Conservation (phyloP, 2,888 invertebrate species). For the Ophioninae sp. region DNA sequence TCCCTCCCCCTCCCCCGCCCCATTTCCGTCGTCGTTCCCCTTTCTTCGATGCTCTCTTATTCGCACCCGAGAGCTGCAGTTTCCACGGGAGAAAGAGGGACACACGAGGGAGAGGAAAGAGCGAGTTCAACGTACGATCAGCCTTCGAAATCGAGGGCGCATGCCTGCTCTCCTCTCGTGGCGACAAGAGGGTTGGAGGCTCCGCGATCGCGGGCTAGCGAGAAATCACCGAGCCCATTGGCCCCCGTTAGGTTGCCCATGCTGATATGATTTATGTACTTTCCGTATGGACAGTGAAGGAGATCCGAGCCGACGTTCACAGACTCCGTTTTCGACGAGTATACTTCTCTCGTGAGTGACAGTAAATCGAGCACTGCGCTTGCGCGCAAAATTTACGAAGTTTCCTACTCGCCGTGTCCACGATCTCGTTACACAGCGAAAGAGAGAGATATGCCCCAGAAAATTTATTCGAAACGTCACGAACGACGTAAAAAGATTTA, state of each 20-base stretch:
- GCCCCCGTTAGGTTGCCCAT: slow-evolving; percentile 29
- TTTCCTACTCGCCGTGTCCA: background rate
- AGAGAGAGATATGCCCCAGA: background rate
- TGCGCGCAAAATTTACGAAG: background rate
- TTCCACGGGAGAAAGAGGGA: slow-evolving; percentile 25
- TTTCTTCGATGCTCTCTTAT: slow-evolving; percentile 28
- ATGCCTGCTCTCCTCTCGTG: slow-evolving; percentile 44
- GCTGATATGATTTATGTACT: slow-evolving; percentile 18
- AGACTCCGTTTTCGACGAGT: slow-evolving; percentile 16
- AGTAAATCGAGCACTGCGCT: background rate
- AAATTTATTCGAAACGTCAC: background rate
- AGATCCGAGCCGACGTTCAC: slow-evolving; percentile 28
- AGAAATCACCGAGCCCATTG: slow-evolving; percentile 38
- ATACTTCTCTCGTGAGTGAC: background rate
- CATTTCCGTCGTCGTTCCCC: slow-evolving; percentile 7
- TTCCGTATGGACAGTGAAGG: background rate
- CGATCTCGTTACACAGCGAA: background rate
- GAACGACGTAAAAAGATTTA: background rate
- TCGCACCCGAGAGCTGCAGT: slow-evolving; percentile 5
- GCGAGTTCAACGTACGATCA: slow-evolving; percentile 58
- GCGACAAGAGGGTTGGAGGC: slow-evolving; percentile 61
- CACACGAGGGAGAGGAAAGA: slow-evolving; percentile 11
- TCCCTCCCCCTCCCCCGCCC: slow-evolving; percentile 11
- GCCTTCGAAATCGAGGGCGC: slow-evolving; percentile 68
- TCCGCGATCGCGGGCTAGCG: slow-evolving; percentile 52